Percentiles rank a stretch among this genome's conserved stretches.
Conservation (phyloP, 2,797 vertebrate species). For the Erpetoichthys calabaricus region DNA sequence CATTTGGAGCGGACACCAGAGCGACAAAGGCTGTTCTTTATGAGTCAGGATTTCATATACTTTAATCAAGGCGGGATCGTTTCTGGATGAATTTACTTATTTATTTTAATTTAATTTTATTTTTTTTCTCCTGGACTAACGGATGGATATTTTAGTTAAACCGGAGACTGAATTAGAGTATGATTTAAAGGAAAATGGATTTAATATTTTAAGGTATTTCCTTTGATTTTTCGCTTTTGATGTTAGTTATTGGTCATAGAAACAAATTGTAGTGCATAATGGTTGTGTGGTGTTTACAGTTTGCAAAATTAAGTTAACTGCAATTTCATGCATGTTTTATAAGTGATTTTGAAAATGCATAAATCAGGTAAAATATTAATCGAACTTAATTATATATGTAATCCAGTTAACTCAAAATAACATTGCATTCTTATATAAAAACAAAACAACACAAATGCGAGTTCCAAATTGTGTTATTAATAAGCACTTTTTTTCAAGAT, state of each 20-base stretch:
- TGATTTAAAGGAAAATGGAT: constrained; percentile 85
- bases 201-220: constrained; percentile 98
- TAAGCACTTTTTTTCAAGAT: too few species aligned
- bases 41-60: constrained; percentile 57
- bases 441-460: too few species aligned
- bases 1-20: constrained; percentile 73
- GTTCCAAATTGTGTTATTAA: too few species aligned
- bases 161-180: constrained; percentile 38
- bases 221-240: constrained; percentile 92
- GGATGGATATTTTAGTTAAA: constrained; percentile 60
- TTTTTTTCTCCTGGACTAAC: constrained; percentile 41
- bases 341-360: too few species aligned
- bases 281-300: too few species aligned
- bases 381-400: too few species aligned
- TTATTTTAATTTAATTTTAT: neutral
- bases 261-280: constrained; percentile 72
- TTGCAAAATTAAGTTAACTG: too few species aligned
- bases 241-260: constrained; percentile 78
- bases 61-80: constrained; percentile 33
- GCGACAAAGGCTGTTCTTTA: constrained; percentile 69
- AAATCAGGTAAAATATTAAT: too few species aligned
- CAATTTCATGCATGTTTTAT: too few species aligned
- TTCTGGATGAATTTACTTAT: constrained; percentile 32
- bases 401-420: too few species aligned
- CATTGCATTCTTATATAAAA: too few species aligned